Conservation (phyloP, 2,113 vertebrate genomes). For the Ia io region DNA sequence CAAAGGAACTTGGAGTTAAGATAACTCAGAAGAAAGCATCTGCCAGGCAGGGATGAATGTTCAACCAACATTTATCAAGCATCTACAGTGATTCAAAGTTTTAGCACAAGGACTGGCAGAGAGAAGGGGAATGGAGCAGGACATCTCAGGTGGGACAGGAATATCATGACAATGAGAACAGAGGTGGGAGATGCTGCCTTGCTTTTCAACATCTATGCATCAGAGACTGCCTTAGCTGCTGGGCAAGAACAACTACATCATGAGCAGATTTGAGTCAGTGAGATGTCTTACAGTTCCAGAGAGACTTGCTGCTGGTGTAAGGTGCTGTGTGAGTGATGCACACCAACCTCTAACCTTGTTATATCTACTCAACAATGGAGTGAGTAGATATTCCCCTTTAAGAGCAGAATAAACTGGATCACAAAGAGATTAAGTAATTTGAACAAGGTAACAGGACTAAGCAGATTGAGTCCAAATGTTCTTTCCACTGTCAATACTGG, state of each 20-base stretch:
- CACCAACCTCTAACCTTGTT: neutral
- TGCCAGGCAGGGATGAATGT: neutral
- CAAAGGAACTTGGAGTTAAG: neutral
- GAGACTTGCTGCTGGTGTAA: neutral
- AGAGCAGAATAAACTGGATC: neutral
- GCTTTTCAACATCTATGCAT: neutral
- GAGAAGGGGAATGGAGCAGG: neutral
- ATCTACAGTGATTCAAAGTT: neutral
- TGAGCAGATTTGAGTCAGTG: neutral
- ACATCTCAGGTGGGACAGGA: neutral
- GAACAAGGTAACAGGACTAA: neutral
- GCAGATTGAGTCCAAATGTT: neutral
- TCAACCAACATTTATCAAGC: neutral
- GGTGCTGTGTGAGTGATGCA: neutral
- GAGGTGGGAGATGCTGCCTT: neutral
- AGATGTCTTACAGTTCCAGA: neutral
- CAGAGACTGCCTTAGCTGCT: neutral
- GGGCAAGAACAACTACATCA: neutral
- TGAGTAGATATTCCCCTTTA: neutral
- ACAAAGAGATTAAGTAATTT: neutral
- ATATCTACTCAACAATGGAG: neutral
- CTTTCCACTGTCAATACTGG: neutral
- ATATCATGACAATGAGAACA: neutral
- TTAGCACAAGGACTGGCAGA: neutral
- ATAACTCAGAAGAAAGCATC: neutral